phyloP scores from a whole-genome alignment of 35 echinoderm and acorn worm species.

The Nesometra sesokonis region DNA sequence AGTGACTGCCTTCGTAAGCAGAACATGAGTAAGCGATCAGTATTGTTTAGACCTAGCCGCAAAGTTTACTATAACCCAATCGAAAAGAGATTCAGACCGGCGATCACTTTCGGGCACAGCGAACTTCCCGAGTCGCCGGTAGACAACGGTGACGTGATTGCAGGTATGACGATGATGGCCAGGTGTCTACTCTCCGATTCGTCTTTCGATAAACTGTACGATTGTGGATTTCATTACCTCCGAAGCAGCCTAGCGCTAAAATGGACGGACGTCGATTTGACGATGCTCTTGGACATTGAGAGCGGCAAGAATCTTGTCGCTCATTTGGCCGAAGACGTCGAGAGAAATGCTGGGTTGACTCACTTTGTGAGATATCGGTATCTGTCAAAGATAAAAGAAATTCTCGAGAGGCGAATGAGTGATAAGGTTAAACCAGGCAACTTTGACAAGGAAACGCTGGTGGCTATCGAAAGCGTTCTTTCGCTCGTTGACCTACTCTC shows the following conservation, averaged over 20 bases:
- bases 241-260: background rate
- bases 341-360: background rate
- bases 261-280: background rate
- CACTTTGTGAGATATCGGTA: background rate
- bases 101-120: background rate
- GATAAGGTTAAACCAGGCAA: background rate
- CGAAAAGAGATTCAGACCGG: background rate
- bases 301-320: background rate
- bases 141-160: background rate
- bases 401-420: background rate
- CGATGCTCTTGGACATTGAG: too few relatives aligned
- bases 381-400: background rate
- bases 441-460: background rate
- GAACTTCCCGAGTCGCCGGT: background rate
- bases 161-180: background rate
- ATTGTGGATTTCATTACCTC: background rate
- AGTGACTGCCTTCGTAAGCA: background rate
- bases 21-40: background rate
- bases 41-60: background rate
- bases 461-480: background rate
- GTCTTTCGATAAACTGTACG: background rate
- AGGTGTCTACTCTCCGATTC: background rate
- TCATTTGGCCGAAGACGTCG: background rate
- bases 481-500: background rate
- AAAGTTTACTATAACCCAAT: background rate